These are phyloP conservation scores for Drosophila aldrichi DNA, from an alignment of 2,888 invertebrate genomes.

Conservation along the genomic window DNA sequence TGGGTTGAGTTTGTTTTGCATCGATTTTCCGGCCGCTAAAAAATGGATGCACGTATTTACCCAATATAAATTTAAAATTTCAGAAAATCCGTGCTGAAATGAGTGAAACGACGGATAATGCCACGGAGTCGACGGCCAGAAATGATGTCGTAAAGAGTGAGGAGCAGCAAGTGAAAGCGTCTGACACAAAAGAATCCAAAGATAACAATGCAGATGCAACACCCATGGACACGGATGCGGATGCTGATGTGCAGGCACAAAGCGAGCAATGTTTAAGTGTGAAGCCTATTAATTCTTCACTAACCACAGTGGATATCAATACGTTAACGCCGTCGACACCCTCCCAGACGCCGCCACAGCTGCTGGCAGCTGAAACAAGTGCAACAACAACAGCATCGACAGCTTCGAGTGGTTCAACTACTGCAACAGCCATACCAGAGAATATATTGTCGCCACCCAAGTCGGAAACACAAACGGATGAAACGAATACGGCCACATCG, in stretches of 20 bases:
- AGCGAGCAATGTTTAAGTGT: slow-evolving; percentile 18
- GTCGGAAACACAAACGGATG: slow-evolving; percentile 83
- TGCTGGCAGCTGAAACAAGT: slow-evolving; percentile 54
- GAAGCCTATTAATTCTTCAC: slow-evolving; percentile 28
- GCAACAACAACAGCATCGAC: slow-evolving; percentile 21
- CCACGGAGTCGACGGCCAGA: slow-evolving; percentile 23
- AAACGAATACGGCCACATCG: slow-evolving; percentile 82
- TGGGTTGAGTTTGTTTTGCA: slow-evolving; percentile 72
- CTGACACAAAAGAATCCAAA: slow-evolving; percentile 39
- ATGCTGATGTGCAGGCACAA: slow-evolving; percentile 38
- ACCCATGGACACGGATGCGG: slow-evolving; percentile 33
- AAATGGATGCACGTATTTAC: slow-evolving; percentile 26
- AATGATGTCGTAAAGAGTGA: slow-evolving; percentile 39
- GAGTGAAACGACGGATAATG: slow-evolving; percentile 53
- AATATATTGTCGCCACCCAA: slow-evolving; percentile 83
- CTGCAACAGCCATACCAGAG: slow-evolving; percentile 70
- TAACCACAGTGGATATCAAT: slow-evolving; percentile 58
- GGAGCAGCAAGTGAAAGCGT: slow-evolving; percentile 25
- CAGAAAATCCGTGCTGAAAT: slow-evolving; percentile 46
- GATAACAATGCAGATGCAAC: slow-evolving; percentile 25
- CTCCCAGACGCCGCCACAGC: slow-evolving; percentile 70
- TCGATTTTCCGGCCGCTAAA: slow-evolving; percentile 70
- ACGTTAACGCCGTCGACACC: slow-evolving; percentile 73
- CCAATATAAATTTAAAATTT: slow-evolving; percentile 26
- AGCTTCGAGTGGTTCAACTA: slow-evolving; percentile 17